phyloP scores from a whole-genome alignment of 2,888 invertebrate species.

The Leptopterna dolabrata region DNA sequence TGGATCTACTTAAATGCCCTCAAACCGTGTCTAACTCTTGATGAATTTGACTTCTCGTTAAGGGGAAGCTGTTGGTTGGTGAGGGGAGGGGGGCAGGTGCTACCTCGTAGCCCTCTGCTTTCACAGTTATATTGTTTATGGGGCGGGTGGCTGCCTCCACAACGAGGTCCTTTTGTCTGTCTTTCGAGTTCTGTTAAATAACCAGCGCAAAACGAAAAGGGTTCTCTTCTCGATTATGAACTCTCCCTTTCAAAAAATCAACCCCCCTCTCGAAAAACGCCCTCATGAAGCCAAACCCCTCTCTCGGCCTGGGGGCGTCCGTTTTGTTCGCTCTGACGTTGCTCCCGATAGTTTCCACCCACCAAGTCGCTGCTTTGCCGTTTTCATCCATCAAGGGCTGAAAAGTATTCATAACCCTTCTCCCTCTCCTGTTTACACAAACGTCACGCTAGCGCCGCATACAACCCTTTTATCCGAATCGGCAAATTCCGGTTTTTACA shows the following conservation, averaged over 20 bases:
- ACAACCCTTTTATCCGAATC: background rate
- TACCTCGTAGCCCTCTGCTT: background rate
- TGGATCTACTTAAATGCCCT: conserved; percentile 22
- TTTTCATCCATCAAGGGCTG: conserved; percentile 22
- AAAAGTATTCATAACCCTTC: conserved; percentile 36
- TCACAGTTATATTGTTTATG: conserved; percentile 47
- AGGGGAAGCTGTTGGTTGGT: background rate
- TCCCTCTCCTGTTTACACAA: background rate
- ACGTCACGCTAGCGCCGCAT: background rate
- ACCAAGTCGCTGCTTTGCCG: background rate
- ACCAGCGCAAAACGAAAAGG: conserved; percentile 53
- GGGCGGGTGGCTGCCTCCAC: conserved; percentile 40
- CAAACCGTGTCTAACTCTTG: conserved; percentile 47
- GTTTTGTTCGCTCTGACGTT: background rate
- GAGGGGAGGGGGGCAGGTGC: conserved; percentile 36
- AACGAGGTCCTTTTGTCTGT: conserved; percentile 28
- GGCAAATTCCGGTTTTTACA: conserved; percentile 4
- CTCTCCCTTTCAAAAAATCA: conserved; percentile 42
- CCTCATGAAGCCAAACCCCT: background rate
- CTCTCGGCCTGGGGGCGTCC: background rate
- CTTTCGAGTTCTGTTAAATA: conserved; percentile 52
- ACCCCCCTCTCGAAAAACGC: conserved; percentile 21
- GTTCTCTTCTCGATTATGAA: conserved; percentile 45
- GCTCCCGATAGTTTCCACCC: background rate
- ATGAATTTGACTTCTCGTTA: conserved; percentile 55